These are phyloP conservation scores for Drosophila varians DNA, from an alignment of 1,140 invertebrate species.

Conservation along the genomic window DNA sequence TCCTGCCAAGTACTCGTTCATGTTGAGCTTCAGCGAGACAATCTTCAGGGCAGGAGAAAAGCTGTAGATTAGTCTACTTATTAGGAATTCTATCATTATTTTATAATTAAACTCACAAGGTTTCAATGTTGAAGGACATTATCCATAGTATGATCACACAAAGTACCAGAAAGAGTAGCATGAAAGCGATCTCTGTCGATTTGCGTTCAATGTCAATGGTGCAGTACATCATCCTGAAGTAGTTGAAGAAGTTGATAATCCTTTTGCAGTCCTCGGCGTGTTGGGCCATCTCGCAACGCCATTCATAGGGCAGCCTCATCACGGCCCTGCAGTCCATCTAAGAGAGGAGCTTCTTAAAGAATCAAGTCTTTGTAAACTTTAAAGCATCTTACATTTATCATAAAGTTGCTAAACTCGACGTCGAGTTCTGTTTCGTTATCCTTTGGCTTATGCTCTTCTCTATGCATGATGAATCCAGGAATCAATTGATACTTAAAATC, in stretches of 20 bases:
- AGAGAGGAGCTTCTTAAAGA: not conserved
- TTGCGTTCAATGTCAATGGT: slow-evolving; percentile 8
- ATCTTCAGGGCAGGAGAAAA: slow-evolving; percentile 42
- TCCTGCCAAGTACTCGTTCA: slow-evolving; percentile 60
- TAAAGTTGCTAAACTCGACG: slow-evolving; percentile 14
- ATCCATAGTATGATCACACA: slow-evolving; percentile 24
- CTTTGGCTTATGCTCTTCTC: not conserved
- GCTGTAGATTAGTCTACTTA: slow-evolving; percentile 2
- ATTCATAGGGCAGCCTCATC: slow-evolving; percentile 19
- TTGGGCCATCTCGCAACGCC: slow-evolving; percentile 21
- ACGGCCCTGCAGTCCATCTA: slow-evolving; percentile 27
- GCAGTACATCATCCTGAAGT: slow-evolving; percentile 39
- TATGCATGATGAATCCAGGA: not conserved
- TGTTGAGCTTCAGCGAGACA: slow-evolving; percentile 21
- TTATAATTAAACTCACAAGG: slow-evolving; percentile 4
- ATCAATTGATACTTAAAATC: too few relatives aligned
- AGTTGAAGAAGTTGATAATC: slow-evolving; percentile 30
- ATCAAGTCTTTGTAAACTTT: too few relatives aligned
- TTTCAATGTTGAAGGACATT: slow-evolving; percentile 13
- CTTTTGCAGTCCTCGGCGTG: slow-evolving; percentile 5
- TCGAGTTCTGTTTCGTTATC: slow-evolving; percentile 1
- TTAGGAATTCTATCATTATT: not conserved
- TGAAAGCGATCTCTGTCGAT: slow-evolving; percentile 11
- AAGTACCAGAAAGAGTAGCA: slow-evolving; percentile 11
- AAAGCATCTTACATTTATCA: slow-evolving; percentile 9